Evolutionary conservation across 2,888 invertebrate genomes (phyloP).

Genomic region (Drosophila fulvimacula): DNA sequence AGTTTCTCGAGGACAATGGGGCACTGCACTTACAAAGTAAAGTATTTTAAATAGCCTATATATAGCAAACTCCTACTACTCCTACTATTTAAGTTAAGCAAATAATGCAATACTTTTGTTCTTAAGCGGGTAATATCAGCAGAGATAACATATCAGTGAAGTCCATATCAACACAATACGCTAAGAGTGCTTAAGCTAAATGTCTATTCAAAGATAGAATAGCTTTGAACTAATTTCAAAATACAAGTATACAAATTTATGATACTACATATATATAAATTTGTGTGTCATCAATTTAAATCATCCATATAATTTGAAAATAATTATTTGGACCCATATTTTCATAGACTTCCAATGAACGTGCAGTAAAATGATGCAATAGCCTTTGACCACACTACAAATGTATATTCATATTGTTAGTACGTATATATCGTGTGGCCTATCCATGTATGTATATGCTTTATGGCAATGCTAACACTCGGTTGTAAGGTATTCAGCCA

Average conservation of each 20-base stretch:
- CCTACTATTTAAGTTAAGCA: neutral
- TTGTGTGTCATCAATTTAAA: neutral
- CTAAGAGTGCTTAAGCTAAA: neutral
- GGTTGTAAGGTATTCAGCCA: constrained; percentile 26
- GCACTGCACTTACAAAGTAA: too few relatives aligned
- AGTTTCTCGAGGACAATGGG: too few relatives aligned
- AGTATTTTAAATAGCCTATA: too few relatives aligned
- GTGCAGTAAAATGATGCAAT: constrained; percentile 42
- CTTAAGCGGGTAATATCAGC: neutral
- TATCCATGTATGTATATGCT: neutral
- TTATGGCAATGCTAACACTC: constrained; percentile 38
- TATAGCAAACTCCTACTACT: too few relatives aligned
- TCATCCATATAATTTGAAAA: constrained; percentile 5
- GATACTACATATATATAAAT: neutral
- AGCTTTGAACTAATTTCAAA: neutral
- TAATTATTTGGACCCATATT: neutral
- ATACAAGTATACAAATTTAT: neutral
- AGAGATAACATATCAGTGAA: neutral
- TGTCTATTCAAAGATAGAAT: neutral
- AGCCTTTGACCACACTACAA: constrained; percentile 45
- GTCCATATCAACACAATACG: neutral
- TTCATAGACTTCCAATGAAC: constrained; percentile 14
- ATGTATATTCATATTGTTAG: neutral
- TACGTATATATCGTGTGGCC: neutral
- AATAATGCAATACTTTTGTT: neutral